Base-by-base conservation (phyloP, 1,140 invertebrate species). In the Penaeus japonicus region DNA sequence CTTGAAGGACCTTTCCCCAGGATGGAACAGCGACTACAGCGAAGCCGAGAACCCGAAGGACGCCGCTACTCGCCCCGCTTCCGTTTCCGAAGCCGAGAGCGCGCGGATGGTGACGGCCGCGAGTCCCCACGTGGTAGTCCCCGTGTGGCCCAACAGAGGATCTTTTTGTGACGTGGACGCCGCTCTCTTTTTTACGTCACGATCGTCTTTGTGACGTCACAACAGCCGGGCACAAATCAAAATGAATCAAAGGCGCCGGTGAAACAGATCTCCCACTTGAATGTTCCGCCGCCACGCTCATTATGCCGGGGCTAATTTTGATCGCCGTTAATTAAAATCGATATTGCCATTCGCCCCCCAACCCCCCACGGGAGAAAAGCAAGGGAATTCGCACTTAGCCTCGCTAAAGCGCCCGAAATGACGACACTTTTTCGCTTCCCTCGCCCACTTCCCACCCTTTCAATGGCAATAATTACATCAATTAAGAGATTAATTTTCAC, bases 241-340 rank as follows among this genome's bases (percentile, higher is more conserved):
- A 88, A 88, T 88, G 87, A 88, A 88, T 88, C 87, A 88, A 88
- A 88, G 87, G 81, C 80, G 87, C 87, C 87, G 87, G 54, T 88
- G 87, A 88, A 88, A 88, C 80, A 84, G 70, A 84, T 84, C 87
- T 53, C 86, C 87, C 70, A 88, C 87, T 88, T 59, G 39, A 88
- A 55, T 54, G 57, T 80, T 87, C 85, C 85, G 75, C 54, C 47
- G 27, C 35, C 55, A 22, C 77, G 22, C 73, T 47, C 22, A 30
- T 73, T 73, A 73, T 73, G 27, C 35, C 70, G 20, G 35, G 27
- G 35, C 73, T 35, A 35, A 35, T 75, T 78, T 79, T 75, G 65
- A 17, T 39, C 73, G 20, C 65, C 12, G 73, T 57, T 57, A 59
- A 75, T 55, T 32, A 79, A 57, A 73, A 73, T 30, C 47, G 47